Evolutionary conservation across 2,797 vertebrate species (phyloP), one percentile per base, ranked within the genome.

Genomic region (Girardinus metallicus): DNA sequence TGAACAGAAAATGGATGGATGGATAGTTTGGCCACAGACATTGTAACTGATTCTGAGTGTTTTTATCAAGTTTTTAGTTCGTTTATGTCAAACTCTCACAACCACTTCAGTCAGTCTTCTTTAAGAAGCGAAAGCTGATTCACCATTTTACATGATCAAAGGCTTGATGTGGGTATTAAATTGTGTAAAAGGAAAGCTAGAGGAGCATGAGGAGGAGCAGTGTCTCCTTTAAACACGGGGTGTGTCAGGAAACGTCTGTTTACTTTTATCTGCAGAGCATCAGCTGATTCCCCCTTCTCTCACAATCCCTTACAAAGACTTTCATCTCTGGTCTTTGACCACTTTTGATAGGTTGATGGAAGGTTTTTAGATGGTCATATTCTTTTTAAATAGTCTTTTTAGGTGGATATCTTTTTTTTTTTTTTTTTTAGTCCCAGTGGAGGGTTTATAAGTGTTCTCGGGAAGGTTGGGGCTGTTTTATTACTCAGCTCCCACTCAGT

Each of bases 401-500:
- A 26, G 77, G 82, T 79, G 81, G 82, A 86, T 92, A 62, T 75
- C 73, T 57, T 57, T 57, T n/a, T n/a, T 26, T 12, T 57, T n/a
- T 55, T 16, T 8, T 70, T 13, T 43, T n/a, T 70, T 57, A 7
- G 53, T 77, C 80, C 80, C 74, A 49, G 62, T 79, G 80, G 84
- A 68, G 21, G 41, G 18, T 78, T 87, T 83, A 71, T 41, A 84
- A 76, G 68, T 71, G 90, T 91, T 91, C 88, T 86, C 86, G 81
- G 79, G 81, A 79, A 83, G 73, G n/a, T 84, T 57, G n/a, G 13
- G 3, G 16, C 12, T 72, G 83, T 87, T 85, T 78, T 88, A 86
- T 87, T 84, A 71, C 73, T 51, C 76, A 75, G 73, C 91, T 95
- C 82, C 89, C 81, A 87, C 78, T 91, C 60, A 77, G 11, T 64